A percentile compares a stretch with the other conserved stretches of the same genome.
Evolutionary conservation across 2,113 vertebrate species (phyloP).

Genomic region (Clarias batrachus): DNA sequence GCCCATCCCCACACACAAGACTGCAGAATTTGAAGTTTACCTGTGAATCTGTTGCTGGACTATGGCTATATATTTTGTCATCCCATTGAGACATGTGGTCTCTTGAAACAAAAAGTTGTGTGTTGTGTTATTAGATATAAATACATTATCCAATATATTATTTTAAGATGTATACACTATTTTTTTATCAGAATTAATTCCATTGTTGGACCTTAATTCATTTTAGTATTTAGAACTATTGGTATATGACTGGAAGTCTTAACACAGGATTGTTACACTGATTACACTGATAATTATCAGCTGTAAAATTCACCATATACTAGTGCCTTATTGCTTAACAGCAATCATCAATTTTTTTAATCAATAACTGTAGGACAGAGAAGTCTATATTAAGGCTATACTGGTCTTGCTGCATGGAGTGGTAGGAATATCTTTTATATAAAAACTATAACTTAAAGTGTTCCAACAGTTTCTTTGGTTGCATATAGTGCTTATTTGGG

Average conservation of each 20-base stretch:
- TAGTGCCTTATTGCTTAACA: neutral
- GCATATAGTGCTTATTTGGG: neutral
- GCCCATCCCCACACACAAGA: conserved; percentile 35
- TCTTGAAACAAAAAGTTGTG: neutral
- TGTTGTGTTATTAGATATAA: neutral
- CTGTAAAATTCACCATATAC: neutral
- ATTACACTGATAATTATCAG: neutral
- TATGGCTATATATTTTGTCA: conserved; percentile 4
- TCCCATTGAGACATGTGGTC: neutral
- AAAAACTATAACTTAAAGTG: neutral
- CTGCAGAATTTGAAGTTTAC: conserved; percentile 48
- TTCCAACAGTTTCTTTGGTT: neutral
- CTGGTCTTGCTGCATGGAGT: neutral
- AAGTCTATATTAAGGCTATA: neutral
- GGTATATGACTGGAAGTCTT: neutral
- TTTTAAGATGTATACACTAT: no score
- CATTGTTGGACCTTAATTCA: neutral
- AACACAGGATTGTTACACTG: neutral
- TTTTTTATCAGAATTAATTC: neutral
- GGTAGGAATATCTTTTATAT: neutral
- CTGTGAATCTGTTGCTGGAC: conserved; percentile 31
- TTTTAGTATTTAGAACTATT: neutral
- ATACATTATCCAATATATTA: no score
- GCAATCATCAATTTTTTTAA: neutral
- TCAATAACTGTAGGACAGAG: neutral